Evolutionary conservation across 2,888 invertebrate species (phyloP).

Genomic region (Slavum lentiscoides): DNA sequence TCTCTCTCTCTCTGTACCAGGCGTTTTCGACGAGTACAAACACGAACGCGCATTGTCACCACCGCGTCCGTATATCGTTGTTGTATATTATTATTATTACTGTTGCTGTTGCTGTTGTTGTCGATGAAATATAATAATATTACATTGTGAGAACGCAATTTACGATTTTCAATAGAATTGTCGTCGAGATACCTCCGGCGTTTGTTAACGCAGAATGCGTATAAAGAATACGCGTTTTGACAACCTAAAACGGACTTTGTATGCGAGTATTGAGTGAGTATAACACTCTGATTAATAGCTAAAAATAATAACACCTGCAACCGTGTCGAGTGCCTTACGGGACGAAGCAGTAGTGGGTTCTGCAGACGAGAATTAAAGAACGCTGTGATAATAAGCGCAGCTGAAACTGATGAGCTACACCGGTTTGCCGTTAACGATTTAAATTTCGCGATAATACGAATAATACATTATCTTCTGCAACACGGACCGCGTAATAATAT

Average conservation of each 20-base stretch:
- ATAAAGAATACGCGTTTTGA: slow-evolving; percentile 23
- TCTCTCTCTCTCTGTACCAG: too few relatives aligned
- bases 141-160: neutral
- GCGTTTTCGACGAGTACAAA: slow-evolving; percentile 12
- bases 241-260: slow-evolving; percentile 33
- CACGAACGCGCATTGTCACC: slow-evolving; percentile 4
- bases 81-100: neutral
- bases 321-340: neutral
- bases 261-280: neutral
- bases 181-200: neutral
- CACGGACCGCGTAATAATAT: too few relatives aligned
- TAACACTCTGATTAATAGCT: slow-evolving; percentile 10
- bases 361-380: too few relatives aligned
- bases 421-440: too few relatives aligned
- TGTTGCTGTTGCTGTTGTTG: neutral
- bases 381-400: too few relatives aligned
- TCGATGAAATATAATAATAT: slow-evolving; percentile 17
- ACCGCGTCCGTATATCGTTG: slow-evolving; percentile 25
- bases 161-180: neutral
- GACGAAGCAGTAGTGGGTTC: too few relatives aligned
- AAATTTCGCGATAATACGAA: too few relatives aligned
- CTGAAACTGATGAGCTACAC: too few relatives aligned
- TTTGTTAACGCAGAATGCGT: neutral
- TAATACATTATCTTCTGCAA: too few relatives aligned
- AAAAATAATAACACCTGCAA: neutral